phyloP scores from a whole-genome alignment of 2,888 invertebrate species.

The Drosophila fungiperda region DNA sequence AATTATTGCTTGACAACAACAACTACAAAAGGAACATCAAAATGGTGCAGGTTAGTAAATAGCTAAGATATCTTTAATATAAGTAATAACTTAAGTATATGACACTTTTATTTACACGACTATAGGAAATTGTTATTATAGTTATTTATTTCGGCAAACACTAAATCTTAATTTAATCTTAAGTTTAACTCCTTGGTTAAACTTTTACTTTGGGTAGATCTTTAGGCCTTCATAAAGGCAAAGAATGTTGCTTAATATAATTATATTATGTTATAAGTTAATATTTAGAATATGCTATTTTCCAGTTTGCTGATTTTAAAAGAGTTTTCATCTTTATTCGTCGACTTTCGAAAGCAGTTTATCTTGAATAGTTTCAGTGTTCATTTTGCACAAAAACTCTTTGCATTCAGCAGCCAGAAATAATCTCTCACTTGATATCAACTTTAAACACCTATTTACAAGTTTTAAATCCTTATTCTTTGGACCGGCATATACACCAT shows the following conservation, averaged over 20 bases:
- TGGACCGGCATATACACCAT: constrained; percentile 15
- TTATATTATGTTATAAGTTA: background rate
- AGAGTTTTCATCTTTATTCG: background rate
- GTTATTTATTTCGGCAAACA: background rate
- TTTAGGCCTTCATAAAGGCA: background rate
- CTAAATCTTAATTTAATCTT: background rate
- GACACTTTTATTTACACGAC: background rate
- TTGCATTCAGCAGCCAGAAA: background rate
- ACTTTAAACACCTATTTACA: constrained; percentile 17
- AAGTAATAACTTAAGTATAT: background rate
- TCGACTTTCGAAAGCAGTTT: background rate
- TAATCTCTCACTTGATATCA: background rate
- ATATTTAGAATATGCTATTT: background rate
- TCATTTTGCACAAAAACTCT: background rate
- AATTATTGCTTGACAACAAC: constrained; percentile 15
- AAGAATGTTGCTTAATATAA: background rate
- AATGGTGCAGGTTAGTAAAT: constrained; percentile 80
- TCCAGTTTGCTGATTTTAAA: background rate
- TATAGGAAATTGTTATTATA: background rate
- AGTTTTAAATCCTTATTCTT: constrained; percentile 15
- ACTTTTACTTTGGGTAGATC: background rate
- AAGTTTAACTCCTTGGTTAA: background rate
- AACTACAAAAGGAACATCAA: constrained; percentile 42
- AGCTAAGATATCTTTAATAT: background rate
- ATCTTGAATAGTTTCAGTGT: background rate